phyloP scores from a whole-genome alignment of 2,797 vertebrate genomes.

The Streptopelia turtur region DNA sequence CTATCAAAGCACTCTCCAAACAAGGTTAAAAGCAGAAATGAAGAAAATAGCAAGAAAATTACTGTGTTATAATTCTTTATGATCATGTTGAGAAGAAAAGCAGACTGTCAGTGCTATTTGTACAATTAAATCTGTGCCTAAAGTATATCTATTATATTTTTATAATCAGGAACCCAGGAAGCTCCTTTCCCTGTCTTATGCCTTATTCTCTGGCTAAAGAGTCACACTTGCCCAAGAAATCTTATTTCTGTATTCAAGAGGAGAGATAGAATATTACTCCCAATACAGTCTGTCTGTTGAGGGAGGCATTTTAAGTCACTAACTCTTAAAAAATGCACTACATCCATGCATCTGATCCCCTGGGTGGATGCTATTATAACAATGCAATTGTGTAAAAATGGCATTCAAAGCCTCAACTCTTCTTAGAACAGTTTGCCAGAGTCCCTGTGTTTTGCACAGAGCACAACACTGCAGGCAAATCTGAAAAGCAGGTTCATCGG shows the following conservation, averaged over 20 bases:
- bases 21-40: neutral
- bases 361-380: neutral
- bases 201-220: neutral
- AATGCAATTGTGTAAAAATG: neutral
- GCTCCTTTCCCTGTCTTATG: neutral
- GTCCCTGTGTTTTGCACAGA: neutral
- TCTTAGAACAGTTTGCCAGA: neutral
- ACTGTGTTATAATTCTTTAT: neutral
- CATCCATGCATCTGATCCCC: neutral
- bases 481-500: neutral
- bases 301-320: neutral
- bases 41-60: neutral
- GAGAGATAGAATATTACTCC: neutral
- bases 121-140: neutral
- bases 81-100: neutral
- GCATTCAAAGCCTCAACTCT: neutral
- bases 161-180: neutral
- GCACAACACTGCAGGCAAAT: neutral
- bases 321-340: neutral
- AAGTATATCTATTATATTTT: neutral
- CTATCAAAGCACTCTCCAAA: neutral
- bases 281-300: neutral
- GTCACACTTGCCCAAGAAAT: neutral
- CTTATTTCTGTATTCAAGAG: neutral
- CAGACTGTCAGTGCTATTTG: neutral